These are phyloP conservation scores for Nematostella vectensis DNA, from an alignment of 92 coral and sea anemone genomes.

Conservation along the genomic window DNA sequence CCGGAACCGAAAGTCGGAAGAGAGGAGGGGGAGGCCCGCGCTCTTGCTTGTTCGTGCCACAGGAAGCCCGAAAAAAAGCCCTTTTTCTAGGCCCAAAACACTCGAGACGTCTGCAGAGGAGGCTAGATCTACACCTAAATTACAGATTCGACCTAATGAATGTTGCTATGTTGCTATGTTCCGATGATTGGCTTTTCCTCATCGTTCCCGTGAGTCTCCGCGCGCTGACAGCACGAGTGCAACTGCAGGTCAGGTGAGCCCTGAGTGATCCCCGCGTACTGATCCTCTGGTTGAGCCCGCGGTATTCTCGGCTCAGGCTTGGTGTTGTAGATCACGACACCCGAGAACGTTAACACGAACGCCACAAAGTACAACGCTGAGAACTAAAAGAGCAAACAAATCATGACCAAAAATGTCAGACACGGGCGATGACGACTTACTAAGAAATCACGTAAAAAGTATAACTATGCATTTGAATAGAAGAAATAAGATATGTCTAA, in stretches of 20 bases:
- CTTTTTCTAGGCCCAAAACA: too few relatives aligned
- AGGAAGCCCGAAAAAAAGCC: too few relatives aligned
- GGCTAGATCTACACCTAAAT: too few relatives aligned
- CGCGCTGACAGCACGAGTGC: background rate
- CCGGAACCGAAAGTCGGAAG: too few relatives aligned
- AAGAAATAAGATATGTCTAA: too few relatives aligned
- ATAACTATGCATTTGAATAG: background rate
- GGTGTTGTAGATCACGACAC: conserved; percentile 72
- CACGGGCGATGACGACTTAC: background rate
- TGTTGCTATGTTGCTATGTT: too few relatives aligned
- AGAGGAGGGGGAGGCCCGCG: too few relatives aligned
- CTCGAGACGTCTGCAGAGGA: too few relatives aligned
- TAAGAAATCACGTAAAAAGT: background rate
- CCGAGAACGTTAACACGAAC: conserved; percentile 56
- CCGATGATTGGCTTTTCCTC: background rate
- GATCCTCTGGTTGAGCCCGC: too few relatives aligned
- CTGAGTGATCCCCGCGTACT: too few relatives aligned
- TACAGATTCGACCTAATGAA: too few relatives aligned
- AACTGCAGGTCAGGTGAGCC: background rate
- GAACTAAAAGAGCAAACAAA: conserved; percentile 49
- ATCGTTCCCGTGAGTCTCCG: background rate
- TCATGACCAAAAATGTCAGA: background rate
- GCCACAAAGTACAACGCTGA: conserved; percentile 78
- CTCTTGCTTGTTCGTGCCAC: too few relatives aligned
- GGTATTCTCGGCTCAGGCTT: conserved; percentile 76